phyloP scores from a whole-genome alignment of 1,140 invertebrate genomes.

The Macrobrachium nipponense region DNA sequence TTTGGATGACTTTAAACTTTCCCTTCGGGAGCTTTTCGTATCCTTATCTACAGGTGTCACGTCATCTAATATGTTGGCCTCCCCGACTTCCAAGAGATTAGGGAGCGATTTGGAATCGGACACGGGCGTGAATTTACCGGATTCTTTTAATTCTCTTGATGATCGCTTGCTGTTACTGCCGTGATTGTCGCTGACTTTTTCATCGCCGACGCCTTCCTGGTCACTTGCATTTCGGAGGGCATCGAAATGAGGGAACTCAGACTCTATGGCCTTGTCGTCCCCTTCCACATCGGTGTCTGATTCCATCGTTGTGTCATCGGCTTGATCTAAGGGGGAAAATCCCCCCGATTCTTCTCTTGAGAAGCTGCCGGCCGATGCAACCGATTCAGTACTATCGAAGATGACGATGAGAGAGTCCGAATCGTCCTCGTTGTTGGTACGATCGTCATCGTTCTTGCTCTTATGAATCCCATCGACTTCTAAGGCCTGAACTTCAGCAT shows the following conservation, averaged over 20 bases:
- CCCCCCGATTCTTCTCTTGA: slow-evolving; percentile 15
- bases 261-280: neutral
- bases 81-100: slow-evolving; percentile 49
- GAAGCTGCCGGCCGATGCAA: slow-evolving; percentile 32
- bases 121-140: slow-evolving; percentile 4
- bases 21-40: neutral
- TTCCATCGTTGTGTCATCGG: slow-evolving; percentile 5
- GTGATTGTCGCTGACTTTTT: neutral
- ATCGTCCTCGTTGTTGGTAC: neutral
- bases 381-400: slow-evolving; percentile 51
- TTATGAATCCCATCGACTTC: neutral
- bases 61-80: slow-evolving; percentile 41
- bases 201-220: neutral
- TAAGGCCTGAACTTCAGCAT: slow-evolving; percentile 38
- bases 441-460: slow-evolving; percentile 8
- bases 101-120: slow-evolving; percentile 60
- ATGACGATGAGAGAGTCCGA: slow-evolving; percentile 7
- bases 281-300: slow-evolving; percentile 19
- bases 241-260: neutral
- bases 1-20: slow-evolving; percentile 22
- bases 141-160: neutral
- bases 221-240: neutral
- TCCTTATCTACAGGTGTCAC: neutral
- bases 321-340: neutral
- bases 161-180: neutral